Percentiles rank a stretch among this genome's conserved stretches.
Conservation (phyloP, 2,888 invertebrate genomes). For the Cosmopolites sordidus region DNA sequence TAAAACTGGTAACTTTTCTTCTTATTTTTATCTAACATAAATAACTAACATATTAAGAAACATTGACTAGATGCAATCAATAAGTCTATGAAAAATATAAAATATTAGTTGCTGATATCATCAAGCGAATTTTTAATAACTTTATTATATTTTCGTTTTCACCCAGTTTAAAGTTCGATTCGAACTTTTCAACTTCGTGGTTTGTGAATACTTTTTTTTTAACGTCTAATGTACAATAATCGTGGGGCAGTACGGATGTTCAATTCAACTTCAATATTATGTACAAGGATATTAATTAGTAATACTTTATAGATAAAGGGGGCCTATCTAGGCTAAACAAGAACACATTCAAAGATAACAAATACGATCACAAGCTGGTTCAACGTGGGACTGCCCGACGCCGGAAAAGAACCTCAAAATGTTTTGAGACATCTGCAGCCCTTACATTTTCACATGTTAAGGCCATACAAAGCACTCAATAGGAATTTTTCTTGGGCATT, state of each 20-base stretch:
- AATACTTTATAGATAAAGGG: constrained; percentile 23
- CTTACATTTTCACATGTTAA: constrained; percentile 20
- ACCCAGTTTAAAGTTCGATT: no score
- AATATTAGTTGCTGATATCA: neutral
- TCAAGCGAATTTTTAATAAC: no score
- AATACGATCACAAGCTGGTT: constrained; percentile 11
- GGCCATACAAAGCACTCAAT: constrained; percentile 1
- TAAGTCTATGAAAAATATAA: constrained; percentile 27
- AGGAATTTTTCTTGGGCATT: constrained; percentile 14
- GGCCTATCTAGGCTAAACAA: constrained; percentile 13
- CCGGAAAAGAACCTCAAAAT: neutral
- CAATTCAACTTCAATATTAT: constrained; percentile 3
- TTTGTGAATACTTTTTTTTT: no score
- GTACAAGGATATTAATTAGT: constrained; percentile 13
- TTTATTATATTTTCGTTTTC: no score
- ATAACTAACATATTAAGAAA: constrained; percentile 33
- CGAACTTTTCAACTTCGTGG: no score
- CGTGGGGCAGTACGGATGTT: neutral
- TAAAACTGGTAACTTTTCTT: constrained; percentile 28
- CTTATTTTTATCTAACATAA: constrained; percentile 28
- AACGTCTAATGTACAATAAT: no score
- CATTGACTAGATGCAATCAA: constrained; percentile 35
- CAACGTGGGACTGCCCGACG: constrained; percentile 6
- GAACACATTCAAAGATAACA: constrained; percentile 8
- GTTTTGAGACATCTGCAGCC: constrained; percentile 8